These are phyloP conservation scores for Cecropterus lyciades DNA, from an alignment of 1,140 invertebrate species.

Conservation along the genomic window DNA sequence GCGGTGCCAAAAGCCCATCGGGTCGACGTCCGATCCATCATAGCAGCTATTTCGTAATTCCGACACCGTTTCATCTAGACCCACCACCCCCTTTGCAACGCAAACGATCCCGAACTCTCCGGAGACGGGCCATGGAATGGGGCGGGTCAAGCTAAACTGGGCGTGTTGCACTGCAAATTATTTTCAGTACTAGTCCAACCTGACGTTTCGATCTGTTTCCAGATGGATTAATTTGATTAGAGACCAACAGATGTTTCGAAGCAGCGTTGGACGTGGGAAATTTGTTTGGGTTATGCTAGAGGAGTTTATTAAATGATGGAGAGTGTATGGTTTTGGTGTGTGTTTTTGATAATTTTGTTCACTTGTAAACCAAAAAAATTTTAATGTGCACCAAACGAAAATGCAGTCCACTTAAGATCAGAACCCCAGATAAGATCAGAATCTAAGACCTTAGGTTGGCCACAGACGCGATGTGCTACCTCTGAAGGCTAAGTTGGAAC, in stretches of 20 bases:
- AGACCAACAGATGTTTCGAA: conserved; percentile 72
- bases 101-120: conserved; percentile 23
- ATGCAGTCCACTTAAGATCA: too few relatives aligned
- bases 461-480: too few relatives aligned
- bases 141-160: conserved; percentile 52
- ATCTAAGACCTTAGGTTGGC: too few relatives aligned
- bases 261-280: conserved; percentile 57
- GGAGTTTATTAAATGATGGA: conserved; percentile 13
- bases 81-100: conserved; percentile 31
- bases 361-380: too few relatives aligned
- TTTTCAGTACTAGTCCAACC: conserved; percentile 73
- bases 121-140: conserved; percentile 13
- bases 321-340: too few relatives aligned
- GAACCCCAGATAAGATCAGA: too few relatives aligned
- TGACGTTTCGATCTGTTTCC: conserved; percentile 81
- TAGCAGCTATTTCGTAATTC: conserved; percentile 64
- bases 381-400: too few relatives aligned
- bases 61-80: conserved; percentile 50
- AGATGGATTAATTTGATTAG: conserved; percentile 84
- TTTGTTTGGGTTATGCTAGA: conserved; percentile 41
- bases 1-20: conserved; percentile 73
- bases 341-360: too few relatives aligned
- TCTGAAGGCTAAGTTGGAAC: too few relatives aligned
- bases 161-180: conserved; percentile 68
- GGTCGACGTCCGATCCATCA: conserved; percentile 76